Percentiles rank a stretch among this genome's conserved stretches.
phyloP scores from a whole-genome alignment of 2,888 invertebrate genomes.

The Lasioglossum figueresi region DNA sequence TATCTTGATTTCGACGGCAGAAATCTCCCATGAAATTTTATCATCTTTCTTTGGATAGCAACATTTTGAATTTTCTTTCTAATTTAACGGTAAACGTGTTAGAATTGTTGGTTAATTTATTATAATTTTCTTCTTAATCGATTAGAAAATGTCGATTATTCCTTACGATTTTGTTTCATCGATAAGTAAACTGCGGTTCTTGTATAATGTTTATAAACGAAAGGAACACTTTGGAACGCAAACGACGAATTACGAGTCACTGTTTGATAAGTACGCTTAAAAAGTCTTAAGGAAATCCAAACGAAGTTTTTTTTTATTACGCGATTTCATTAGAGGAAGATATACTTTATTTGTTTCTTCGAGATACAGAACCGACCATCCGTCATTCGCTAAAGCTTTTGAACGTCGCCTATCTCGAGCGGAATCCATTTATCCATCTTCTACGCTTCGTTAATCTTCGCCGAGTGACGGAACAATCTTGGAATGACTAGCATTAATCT shows the following conservation, averaged over 20 bases:
- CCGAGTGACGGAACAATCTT: constrained; percentile 19
- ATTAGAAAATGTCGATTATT: neutral
- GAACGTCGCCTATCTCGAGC: constrained; percentile 7
- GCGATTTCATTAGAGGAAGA: neutral
- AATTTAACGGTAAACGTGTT: no score
- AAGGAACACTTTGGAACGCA: neutral
- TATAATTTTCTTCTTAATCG: neutral
- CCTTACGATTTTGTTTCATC: neutral
- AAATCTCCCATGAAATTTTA: no score
- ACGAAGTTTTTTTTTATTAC: neutral
- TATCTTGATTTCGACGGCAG: no score
- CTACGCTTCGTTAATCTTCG: constrained; percentile 16
- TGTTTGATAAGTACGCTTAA: neutral
- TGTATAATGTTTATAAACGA: neutral
- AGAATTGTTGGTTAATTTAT: neutral
- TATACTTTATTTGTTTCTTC: constrained; percentile 1
- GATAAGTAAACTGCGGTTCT: no score
- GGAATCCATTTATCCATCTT: constrained; percentile 20
- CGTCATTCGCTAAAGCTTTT: constrained; percentile 12
- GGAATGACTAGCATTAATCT: constrained; percentile 15
- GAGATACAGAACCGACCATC: constrained; percentile 1
- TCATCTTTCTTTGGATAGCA: no score
- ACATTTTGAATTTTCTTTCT: no score
- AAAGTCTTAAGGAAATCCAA: neutral
- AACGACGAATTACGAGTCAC: neutral